Percentiles rank a stretch among this genome's conserved stretches.
Conservation (phyloP, 2,888 invertebrate genomes). For the Eremobia ochroleuca region DNA sequence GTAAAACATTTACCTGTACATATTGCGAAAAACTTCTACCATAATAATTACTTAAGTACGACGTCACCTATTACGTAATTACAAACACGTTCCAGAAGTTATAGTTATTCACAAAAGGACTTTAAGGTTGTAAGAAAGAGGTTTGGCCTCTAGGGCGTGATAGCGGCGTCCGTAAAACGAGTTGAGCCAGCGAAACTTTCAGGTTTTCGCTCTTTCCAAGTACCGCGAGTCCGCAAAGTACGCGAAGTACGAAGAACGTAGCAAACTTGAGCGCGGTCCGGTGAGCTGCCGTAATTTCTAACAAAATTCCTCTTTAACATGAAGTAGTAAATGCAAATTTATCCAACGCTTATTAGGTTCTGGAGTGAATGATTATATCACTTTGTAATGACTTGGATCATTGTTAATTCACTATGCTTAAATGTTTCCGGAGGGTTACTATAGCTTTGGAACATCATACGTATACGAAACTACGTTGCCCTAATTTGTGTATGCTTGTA, state of each 20-base stretch:
- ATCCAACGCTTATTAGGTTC: conserved; percentile 51
- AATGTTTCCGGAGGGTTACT: neutral
- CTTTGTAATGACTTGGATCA: conserved; percentile 49
- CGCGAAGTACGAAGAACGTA: conserved; percentile 76
- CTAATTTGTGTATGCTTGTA: neutral
- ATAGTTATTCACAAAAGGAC: conserved; percentile 62
- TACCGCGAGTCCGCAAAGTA: conserved; percentile 71
- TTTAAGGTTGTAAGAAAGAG: conserved; percentile 75
- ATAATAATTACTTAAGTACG: conserved; percentile 8
- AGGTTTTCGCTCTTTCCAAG: conserved; percentile 73
- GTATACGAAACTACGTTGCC: neutral
- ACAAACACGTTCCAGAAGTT: conserved; percentile 45
- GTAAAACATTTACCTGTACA: neutral
- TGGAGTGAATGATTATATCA: conserved; percentile 44
- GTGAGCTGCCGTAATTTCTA: conserved; percentile 71
- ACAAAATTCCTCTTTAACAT: conserved; percentile 56
- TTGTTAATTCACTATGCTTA: conserved; percentile 26
- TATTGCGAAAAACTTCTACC: conserved; percentile 5
- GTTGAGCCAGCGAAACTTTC: conserved; percentile 80
- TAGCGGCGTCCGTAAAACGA: conserved; percentile 80
- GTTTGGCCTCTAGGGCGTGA: conserved; percentile 83
- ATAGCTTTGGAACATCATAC: neutral
- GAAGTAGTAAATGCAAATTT: conserved; percentile 57
- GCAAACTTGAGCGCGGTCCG: conserved; percentile 71
- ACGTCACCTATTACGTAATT: conserved; percentile 40